These are phyloP conservation scores for Atherinomorus stipes DNA, from an alignment of 2,113 vertebrate genomes.

Conservation along the genomic window DNA sequence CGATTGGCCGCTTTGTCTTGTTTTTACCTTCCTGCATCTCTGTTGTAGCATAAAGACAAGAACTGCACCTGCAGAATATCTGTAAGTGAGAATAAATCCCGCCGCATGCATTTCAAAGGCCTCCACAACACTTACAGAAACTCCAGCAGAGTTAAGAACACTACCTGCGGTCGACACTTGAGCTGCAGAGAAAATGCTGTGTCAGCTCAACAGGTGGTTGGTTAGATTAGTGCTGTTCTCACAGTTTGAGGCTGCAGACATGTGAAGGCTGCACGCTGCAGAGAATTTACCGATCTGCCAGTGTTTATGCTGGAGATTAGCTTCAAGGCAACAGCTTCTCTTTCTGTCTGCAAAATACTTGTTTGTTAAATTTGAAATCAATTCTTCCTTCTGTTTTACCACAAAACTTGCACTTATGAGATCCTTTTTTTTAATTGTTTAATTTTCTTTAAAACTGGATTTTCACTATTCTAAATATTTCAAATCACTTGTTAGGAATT, in stretches of 20 bases:
- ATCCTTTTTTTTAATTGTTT: too few relatives aligned
- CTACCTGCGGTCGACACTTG: slow-evolving; percentile 30
- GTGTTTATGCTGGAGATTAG: slow-evolving; percentile 30
- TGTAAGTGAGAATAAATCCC: slow-evolving; percentile 10
- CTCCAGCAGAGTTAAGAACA: slow-evolving; percentile 7
- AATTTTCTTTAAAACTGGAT: too few relatives aligned
- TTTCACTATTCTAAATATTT: too few relatives aligned
- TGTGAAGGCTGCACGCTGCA: slow-evolving; percentile 6
- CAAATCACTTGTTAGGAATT: too few relatives aligned
- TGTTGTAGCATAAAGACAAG: not conserved
- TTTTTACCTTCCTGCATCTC: not conserved
- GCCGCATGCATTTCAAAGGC: slow-evolving; percentile 13
- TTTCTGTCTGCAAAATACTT: not conserved
- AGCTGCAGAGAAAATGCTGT: slow-evolving; percentile 20
- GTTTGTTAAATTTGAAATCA: not conserved
- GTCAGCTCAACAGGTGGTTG: slow-evolving; percentile 47
- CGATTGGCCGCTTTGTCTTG: not conserved
- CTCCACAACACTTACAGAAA: not conserved
- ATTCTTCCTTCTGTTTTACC: not conserved
- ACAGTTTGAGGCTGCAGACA: slow-evolving; percentile 19
- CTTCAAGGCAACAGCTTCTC: not conserved
- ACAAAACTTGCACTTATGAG: too few relatives aligned
- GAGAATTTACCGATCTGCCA: not conserved
- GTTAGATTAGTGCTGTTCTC: slow-evolving; percentile 24
- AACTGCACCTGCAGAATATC: not conserved